Conservation (phyloP, 2,113 vertebrate species). For the Caranx melampygus region DNA sequence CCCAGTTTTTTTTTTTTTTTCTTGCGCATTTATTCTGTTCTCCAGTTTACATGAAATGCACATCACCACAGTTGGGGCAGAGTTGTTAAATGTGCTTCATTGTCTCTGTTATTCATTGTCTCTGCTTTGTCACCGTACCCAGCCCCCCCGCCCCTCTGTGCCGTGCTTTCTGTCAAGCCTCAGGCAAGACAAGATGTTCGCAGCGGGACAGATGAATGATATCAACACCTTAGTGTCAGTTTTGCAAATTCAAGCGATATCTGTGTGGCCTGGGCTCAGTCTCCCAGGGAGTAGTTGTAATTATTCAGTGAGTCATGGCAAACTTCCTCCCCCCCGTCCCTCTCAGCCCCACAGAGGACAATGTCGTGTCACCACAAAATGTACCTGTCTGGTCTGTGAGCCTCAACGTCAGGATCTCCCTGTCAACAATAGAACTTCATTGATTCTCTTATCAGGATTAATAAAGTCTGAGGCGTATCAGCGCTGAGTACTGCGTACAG, state of each 20-base stretch:
- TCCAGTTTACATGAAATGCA: slow-evolving; percentile 46
- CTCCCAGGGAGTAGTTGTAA: slow-evolving; percentile 1
- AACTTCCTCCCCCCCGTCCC: slow-evolving; percentile 7
- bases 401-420: slow-evolving; percentile 19
- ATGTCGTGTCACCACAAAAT: slow-evolving; percentile 21
- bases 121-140: slow-evolving; percentile 21
- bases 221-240: slow-evolving; percentile 14
- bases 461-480: slow-evolving; percentile 60
- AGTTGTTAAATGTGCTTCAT: slow-evolving; percentile 34
- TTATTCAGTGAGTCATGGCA: slow-evolving; percentile 33
- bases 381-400: slow-evolving; percentile 22
- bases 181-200: slow-evolving; percentile 47
- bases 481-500: slow-evolving; percentile 9
- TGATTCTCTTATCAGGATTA: slow-evolving; percentile 73
- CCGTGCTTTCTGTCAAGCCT: slow-evolving; percentile 33
- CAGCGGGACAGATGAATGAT: slow-evolving; percentile 20
- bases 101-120: slow-evolving; percentile 32
- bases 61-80: slow-evolving; percentile 24
- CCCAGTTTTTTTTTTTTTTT: slow-evolving; percentile 10
- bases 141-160: background rate
- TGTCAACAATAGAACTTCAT: slow-evolving; percentile 53
- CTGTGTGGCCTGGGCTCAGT: background rate
- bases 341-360: slow-evolving; percentile 6
- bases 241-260: slow-evolving; percentile 16
- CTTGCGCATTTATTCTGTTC: slow-evolving; percentile 42